Base-by-base conservation (phyloP, 2,888 invertebrate genomes). In the Embidobia sp. region DNA sequence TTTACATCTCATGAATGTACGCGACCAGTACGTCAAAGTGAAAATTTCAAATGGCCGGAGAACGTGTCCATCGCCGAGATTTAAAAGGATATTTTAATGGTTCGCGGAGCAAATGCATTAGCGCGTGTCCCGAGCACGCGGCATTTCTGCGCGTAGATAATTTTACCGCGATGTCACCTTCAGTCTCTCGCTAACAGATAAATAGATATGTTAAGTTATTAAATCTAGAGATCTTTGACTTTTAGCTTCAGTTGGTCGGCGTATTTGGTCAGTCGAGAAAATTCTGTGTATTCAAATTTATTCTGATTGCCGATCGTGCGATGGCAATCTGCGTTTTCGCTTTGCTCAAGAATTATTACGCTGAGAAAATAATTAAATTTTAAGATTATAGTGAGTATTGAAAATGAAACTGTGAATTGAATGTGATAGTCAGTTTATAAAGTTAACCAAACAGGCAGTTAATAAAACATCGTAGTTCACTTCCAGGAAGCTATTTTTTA, bases 51-150 rank as follows among this genome's bases (percentile, higher is more conserved):
- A 53, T 11, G 33, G 26, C 29, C 15, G 22, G 44, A 16, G 27
- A 61, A 37, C 31, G 44, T 55, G 66, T 46, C 37, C 46, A 46
- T 46, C 48, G 46, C 10, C 22, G 13, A 7, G 35, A 31, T 57
- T 55, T 27, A 48, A 57, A 69, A 69, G 49, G 42, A 57, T 48
- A 57, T 49, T 66, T 51, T 22, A 51, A 64, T 64, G 42, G 16
- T 61, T 13, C 19, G 37, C 13, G 29, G 27, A 13, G 40, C 26
- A 19, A 33, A 37, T 46, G 42, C 44, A 44, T 44, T 16, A 31
- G n/a, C 19, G 44, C 51, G 5, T 63, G 22, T 48, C 8, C 18
- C 29, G 0, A 1, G 22, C 2, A 27, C n/a, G 8, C 8, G 7
- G 15, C 37, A 11, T 37, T 63, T 10, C 42, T 19, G 11, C 7